Base-by-base conservation (phyloP, 2,888 invertebrate genomes). In the Falcaria lacertinaria region DNA sequence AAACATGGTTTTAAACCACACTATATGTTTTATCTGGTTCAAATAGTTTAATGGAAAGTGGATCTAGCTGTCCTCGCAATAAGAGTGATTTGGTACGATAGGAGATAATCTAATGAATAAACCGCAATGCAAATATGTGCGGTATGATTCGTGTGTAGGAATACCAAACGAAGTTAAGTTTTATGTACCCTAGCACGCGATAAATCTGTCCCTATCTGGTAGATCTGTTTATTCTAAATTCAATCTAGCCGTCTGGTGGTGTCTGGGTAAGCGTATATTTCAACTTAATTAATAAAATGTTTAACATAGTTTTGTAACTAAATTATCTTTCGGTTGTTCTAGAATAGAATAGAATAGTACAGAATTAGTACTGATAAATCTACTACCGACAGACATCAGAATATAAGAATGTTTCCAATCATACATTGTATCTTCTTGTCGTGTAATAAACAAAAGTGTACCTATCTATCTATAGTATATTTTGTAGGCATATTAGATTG, bases 181-280 rank as follows among this genome's bases (percentile, higher is more conserved):
- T 22, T 11, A n/a, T n/a, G 33, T 40, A 33, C 33, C 17, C 6
- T 19, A 32, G 16, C n/a, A 25, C 43, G 34, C 13, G 32, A 8
- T 34, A n/a, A n/a, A n/a, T n/a, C n/a, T n/a, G n/a, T n/a, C n/a
- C n/a, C n/a, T n/a, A n/a, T n/a, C n/a, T n/a, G 17, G 38, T 37
- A 48, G 43, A 45, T 48, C 32, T 48, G 40, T 45, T 42, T 36
- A 49, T 46, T 47, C 41, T 47, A 47, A 47, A 46, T 50, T 43
- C 44, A 47, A 47, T 46, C 44, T 34, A 35, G 38, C 14, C 22
- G 44, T 36, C 43, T 39, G 41, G 15, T 17, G 38, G 22, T 33
- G 22, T 33, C 8, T 16, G 34, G 16, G 34, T 4, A n/a, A 7
- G 25, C 37, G 37, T 40, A 33, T 45, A 43, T 45, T 39, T 41